Conservation (phyloP, 2,113 vertebrate species). For the Lasiurus cinereus region DNA sequence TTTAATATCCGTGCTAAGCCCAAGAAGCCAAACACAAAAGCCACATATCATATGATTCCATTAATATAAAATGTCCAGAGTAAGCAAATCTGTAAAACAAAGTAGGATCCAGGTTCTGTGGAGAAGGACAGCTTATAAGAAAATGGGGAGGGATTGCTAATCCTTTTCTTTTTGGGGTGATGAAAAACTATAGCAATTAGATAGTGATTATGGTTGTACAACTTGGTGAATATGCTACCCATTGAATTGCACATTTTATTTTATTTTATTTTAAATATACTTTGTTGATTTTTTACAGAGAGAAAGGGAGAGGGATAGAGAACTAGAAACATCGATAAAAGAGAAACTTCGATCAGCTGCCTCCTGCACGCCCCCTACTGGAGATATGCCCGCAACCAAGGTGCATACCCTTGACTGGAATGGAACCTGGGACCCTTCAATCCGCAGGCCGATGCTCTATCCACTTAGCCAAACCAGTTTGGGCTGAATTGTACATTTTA, state of each 20-base stretch:
- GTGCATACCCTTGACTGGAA: too few relatives aligned
- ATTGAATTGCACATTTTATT: neutral
- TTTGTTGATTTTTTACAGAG: too few relatives aligned
- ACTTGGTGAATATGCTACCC: neutral
- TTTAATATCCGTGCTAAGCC: neutral
- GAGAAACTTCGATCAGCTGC: too few relatives aligned
- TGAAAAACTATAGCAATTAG: neutral
- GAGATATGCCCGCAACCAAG: too few relatives aligned
- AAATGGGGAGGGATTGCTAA: neutral
- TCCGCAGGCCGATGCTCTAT: too few relatives aligned
- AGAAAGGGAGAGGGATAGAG: too few relatives aligned
- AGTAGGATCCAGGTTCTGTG: neutral
- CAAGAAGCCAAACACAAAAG: neutral
- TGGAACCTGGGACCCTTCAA: too few relatives aligned
- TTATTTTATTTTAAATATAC: too few relatives aligned
- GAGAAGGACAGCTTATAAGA: neutral
- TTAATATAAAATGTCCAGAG: neutral
- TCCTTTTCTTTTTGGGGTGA: neutral
- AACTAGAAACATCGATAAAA: too few relatives aligned
- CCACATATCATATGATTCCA: neutral
- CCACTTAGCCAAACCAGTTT: neutral
- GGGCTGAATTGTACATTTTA: neutral
- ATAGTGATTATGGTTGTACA: neutral
- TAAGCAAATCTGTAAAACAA: neutral
- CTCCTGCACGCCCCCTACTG: too few relatives aligned